Base-by-base conservation (phyloP, 2,113 vertebrate species). In the Illadopsis cleaveri region DNA sequence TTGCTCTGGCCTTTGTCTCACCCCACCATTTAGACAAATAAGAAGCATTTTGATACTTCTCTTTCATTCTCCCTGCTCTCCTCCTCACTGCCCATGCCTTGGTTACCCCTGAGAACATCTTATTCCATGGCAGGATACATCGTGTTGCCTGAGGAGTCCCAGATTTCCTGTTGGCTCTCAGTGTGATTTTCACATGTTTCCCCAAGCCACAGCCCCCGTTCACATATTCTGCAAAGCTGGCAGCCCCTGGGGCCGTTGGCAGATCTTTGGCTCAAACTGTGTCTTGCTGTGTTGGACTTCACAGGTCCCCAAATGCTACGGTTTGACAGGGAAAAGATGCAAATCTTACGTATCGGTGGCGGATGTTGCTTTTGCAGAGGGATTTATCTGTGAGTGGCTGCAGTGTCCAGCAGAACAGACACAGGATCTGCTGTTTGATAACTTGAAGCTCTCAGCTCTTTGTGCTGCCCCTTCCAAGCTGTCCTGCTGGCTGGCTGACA, bases 161-260 rank as follows among this genome's bases (percentile, higher is more conserved):
- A 95, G 94, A 87, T 93, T 94, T 93, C 80, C 92, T 89, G 57
- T 89, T 96, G 91, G 89, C 84, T 73, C 89, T 79, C 61, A 62
- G 68, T 1, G 12, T 44, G 37, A 25, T 78, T 86, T 95, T 84
- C 69, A 66, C 86, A 70, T 75, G 86, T 56, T 93, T 95, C 65
- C 71, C 4, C 4, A 94, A 87, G 75, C 78, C 64, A 51, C 76
- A 79, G n/a, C 58, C 78, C 60, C 68, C 0, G 33, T 42, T 61
- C 60, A 48, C 13, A 3, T 84, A 90, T 53, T 88, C 79, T 82
- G 47, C 61, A 84, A 35, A 92, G 78, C 82, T 96, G 95, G 90
- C 92, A 96, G 53, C 64, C 66, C 60, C 44, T 27, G 45, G 37
- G 83, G 76, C 90, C 0, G 56, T 73, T 97, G 95, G 96, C 95